Percentiles rank a stretch among this genome's conserved stretches.
phyloP scores from a whole-genome alignment of 2,113 vertebrate genomes.

The Uria lomvia region DNA sequence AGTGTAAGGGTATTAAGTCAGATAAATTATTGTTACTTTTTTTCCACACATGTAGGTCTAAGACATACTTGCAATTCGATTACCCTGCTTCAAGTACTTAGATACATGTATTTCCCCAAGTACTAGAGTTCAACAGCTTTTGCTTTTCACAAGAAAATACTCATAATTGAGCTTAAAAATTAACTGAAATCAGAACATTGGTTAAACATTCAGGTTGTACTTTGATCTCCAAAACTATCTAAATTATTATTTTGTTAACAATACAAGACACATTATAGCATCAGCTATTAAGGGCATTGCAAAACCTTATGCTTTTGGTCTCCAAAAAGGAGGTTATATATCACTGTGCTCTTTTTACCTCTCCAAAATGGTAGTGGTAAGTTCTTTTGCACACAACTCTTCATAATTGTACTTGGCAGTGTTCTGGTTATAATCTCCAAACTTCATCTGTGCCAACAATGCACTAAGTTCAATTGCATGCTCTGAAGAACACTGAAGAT shows the following conservation, averaged over 20 bases:
- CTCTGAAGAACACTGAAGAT: slow-evolving; percentile 88
- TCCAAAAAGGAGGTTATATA: background rate
- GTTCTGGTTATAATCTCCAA: slow-evolving; percentile 97
- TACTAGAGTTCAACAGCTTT: background rate
- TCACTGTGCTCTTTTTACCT: slow-evolving; percentile 59
- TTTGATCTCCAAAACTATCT: background rate
- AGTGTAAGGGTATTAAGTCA: background rate
- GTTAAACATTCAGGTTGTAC: background rate
- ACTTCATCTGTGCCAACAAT: slow-evolving; percentile 91
- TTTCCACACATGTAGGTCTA: background rate
- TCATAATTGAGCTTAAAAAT: background rate
- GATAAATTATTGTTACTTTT: background rate
- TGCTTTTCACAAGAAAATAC: background rate
- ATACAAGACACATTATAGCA: background rate
- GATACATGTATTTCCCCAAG: background rate
- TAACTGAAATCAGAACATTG: background rate
- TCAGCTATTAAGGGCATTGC: background rate
- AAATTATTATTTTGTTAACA: background rate
- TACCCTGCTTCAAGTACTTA: background rate
- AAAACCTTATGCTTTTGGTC: background rate
- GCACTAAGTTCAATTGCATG: slow-evolving; percentile 91
- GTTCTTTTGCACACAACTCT: slow-evolving; percentile 87
- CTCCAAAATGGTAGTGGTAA: slow-evolving; percentile 72
- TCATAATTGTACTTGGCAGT: slow-evolving; percentile 93
- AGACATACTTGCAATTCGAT: background rate